Conservation (phyloP, 2,888 invertebrate species). For the Podotricha telesiphe region DNA sequence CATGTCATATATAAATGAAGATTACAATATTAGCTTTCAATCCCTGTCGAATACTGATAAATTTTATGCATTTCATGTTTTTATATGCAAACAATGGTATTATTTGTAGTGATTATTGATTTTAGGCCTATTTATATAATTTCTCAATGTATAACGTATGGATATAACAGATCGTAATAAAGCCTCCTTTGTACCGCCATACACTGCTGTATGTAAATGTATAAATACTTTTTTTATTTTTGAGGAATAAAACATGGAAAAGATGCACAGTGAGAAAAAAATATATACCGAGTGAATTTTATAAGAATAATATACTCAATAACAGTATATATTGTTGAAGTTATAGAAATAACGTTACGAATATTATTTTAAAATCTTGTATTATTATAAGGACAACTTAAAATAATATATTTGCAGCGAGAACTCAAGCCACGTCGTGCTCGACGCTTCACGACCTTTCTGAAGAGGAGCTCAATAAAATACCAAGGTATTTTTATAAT, state of each 20-base stretch:
- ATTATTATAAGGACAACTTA: constrained; percentile 9
- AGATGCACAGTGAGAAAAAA: no score
- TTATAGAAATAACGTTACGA: background rate
- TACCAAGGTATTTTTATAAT: constrained; percentile 68
- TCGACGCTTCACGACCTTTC: constrained; percentile 79
- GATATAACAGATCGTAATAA: no score
- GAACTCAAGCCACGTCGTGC: constrained; percentile 81
- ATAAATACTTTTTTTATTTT: no score
- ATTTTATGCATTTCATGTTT: constrained; percentile 1
- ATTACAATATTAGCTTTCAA: constrained; percentile 11
- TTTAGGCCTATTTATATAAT: no score
- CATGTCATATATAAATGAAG: background rate
- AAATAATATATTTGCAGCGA: constrained; percentile 59
- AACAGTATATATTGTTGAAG: background rate
- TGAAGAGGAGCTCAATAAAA: constrained; percentile 78
- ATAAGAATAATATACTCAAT: background rate
- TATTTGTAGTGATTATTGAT: no score
- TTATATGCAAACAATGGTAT: background rate
- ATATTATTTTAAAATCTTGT: constrained; percentile 15
- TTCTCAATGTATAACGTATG: no score
- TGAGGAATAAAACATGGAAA: no score
- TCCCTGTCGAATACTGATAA: background rate
- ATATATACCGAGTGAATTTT: background rate
- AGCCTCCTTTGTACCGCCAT: no score
- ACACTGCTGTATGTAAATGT: no score